Base-by-base conservation (phyloP, 2,888 invertebrate genomes). In the Epirrhoe tristata region DNA sequence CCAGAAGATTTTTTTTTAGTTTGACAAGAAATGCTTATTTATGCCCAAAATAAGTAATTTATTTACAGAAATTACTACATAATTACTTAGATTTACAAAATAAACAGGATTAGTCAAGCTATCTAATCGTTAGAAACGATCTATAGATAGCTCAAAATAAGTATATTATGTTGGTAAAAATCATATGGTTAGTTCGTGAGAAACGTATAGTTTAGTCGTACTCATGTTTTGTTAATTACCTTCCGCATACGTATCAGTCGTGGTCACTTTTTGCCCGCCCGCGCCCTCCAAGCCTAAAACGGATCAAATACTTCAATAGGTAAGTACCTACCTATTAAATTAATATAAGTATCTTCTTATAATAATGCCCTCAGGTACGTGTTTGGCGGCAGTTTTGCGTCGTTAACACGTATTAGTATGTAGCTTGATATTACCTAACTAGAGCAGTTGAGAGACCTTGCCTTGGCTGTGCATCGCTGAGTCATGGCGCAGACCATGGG, bases 371-470 rank as follows among this genome's bases (percentile, higher is more conserved):
- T 86, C 84, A 83, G 69, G 69, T 73, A 72, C 72, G 74, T 76
- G 63, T 76, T 77, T 76, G 74, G 66, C 70, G 66, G 74, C 78
- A 80, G 75, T 83, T 82, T 77, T 71, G 67, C 77, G 74, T 83
- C 84, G 87, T 91, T 91, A 88, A 80, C 92, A 91, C 91, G 92
- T 92, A 87, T 73, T 63, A 73, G 62, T 73, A 66, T 39, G 36
- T 51, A 39, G 46, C 53, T 63, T 58, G 48, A 54, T 66, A 72
- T 65, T 72, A 63, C 74, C 77, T 77, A 72, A 71, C 58, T 85
- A 72, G 81, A 82, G 80, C 82, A 79, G 74, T 72, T 74, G 67
- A 74, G 75, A 81, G 78, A 78, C 90, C 90, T 90, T 89, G 88
- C 83, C 79, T 83, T 80, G 82, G 73, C 74, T 73, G 77, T 72